A percentile compares a stretch with the other conserved stretches of the same genome.
Conservation (phyloP, 92 coral and sea anemone genomes). For the Epizoanthus stellaris region DNA sequence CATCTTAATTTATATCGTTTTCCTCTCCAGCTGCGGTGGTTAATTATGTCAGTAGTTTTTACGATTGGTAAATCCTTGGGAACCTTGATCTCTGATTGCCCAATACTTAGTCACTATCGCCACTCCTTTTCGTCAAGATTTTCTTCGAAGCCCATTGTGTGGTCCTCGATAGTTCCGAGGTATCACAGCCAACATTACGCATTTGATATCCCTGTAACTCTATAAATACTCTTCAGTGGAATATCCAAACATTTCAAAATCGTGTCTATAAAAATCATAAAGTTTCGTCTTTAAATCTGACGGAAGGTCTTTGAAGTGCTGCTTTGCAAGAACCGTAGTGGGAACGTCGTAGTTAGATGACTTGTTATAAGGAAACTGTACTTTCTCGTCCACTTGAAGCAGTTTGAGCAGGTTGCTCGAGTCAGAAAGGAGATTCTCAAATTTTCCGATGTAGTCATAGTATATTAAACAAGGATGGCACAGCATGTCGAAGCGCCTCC, state of each 20-base stretch:
- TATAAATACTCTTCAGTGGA: slow-evolving; percentile 66
- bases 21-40: no score
- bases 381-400: slow-evolving; percentile 68
- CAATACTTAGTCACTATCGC: no score
- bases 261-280: slow-evolving; percentile 75
- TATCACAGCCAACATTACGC: not conserved
- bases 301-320: slow-evolving; percentile 74
- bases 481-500: slow-evolving; percentile 86
- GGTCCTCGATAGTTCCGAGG: not conserved
- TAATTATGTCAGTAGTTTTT: no score
- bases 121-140: no score
- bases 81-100: no score
- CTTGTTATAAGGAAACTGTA: slow-evolving; percentile 84
- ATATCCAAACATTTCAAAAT: slow-evolving; percentile 95
- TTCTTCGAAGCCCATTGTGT: no score
- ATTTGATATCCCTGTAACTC: not conserved
- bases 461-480: slow-evolving; percentile 93
- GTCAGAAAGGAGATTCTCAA: slow-evolving; percentile 80
- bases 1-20: no score
- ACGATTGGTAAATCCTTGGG: no score
- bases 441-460: slow-evolving; percentile 90
- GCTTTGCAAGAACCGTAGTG: slow-evolving; percentile 68
- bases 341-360: slow-evolving; percentile 75
- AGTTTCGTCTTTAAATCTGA: slow-evolving; percentile 59
- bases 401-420: slow-evolving; percentile 68